Conservation (phyloP, 23 tunicate species). For the Diplosoma virens region DNA sequence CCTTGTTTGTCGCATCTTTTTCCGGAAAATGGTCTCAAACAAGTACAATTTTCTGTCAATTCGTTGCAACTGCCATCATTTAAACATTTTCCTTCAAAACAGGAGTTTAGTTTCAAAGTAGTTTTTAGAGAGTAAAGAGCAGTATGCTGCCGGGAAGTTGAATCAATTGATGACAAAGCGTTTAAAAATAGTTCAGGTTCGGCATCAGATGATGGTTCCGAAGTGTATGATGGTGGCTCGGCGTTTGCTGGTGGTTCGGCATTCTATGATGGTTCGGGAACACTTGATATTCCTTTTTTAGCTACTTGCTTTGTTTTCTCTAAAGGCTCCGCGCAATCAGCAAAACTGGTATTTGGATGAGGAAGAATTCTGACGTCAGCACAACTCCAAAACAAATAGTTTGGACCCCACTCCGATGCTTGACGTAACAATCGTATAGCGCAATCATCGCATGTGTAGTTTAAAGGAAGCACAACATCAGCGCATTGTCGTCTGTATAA, state of each 20-base stretch:
- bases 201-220: constrained; percentile 27
- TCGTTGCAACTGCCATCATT: constrained; percentile 67
- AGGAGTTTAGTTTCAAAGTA: too few species aligned
- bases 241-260: constrained; percentile 18
- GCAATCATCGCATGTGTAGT: constrained; percentile 54
- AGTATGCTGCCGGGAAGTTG: too few species aligned
- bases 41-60: constrained; percentile 41
- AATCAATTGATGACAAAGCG: too few species aligned
- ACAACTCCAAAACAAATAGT: constrained; percentile 87
- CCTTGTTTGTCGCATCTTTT: constrained; percentile 50
- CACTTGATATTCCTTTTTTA: constrained; percentile 16
- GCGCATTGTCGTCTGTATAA: constrained; percentile 54
- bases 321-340: constrained; percentile 13
- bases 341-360: constrained; percentile 30
- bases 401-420: constrained; percentile 74
- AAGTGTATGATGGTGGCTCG: constrained; percentile 15
- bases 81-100: constrained; percentile 66
- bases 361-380: constrained; percentile 72
- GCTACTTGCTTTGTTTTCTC: too few species aligned
- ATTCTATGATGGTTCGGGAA: background rate
- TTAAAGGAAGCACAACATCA: constrained; percentile 50
- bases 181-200: constrained; percentile 40
- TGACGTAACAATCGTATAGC: constrained; percentile 60
- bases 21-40: constrained; percentile 49
- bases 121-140: too few species aligned